Evolutionary conservation across 2,888 invertebrate species (phyloP), one percentile per base, ranked within the genome.

Genomic region (Dasypolia templi): DNA sequence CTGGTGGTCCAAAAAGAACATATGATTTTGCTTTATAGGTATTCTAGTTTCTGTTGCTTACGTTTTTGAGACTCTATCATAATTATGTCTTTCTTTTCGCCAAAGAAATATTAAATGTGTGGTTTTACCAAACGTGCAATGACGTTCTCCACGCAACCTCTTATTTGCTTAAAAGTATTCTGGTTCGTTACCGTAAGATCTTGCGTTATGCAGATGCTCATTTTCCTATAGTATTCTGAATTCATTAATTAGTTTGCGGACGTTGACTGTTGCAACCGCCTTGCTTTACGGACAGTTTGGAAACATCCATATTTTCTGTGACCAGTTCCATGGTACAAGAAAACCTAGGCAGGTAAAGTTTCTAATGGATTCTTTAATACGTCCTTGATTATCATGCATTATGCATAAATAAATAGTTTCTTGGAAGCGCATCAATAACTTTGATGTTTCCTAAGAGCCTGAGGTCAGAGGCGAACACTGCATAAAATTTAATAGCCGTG

Each of bases 391-490:
- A 72, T 32, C 49, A 61, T 72, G 56, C 19, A 71, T 58, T 64
- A 68, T 75, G 71, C 39, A 82, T 82, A 59, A 82, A 46, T 61
- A 79, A 64, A n/a, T 77, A 64, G 49, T 66, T 91, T 92, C 90
- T 85, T 81, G 74, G 90, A 91, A 92, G 85, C 80, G 78, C 85
- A 88, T 88, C 81, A 83, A 87, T 87, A 87, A 84, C 75, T 84
- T 79, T 81, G 56, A 88, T 87, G 82, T 87, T 88, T 88, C 85
- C 81, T 88, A 87, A 88, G 87, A 86, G 84, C 74, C 77, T 73
- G 82, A 89, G 92, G 94, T 94, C 93, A 93, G 87, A 92, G 92
- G 91, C 91, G 92, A 91, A 85, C 85, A 79, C 86, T 86, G 84
- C 87, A 90, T 92, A 90, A 91, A 92, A 90, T 89, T 90, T 89